Evolutionary conservation across 2,797 vertebrate species (phyloP).

Genomic region (Sebastes flavidus): DNA sequence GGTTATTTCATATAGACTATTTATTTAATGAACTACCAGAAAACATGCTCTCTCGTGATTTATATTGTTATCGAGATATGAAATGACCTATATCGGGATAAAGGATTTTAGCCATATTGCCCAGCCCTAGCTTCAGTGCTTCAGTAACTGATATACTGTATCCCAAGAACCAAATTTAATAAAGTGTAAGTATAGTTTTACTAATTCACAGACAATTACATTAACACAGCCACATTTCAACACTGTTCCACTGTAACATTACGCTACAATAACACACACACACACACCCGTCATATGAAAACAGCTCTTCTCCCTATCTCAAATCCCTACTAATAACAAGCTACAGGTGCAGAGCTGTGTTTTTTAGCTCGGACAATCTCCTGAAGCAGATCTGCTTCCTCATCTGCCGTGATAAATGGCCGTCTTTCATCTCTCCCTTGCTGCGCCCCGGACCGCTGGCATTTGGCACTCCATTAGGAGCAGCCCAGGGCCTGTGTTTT

Average conservation of each 20-base stretch:
- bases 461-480: constrained; percentile 65
- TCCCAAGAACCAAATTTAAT: neutral
- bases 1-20: too few relatives aligned
- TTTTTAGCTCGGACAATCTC: constrained; percentile 48
- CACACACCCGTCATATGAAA: constrained; percentile 15
- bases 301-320: constrained; percentile 29
- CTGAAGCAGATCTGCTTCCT: constrained; percentile 59
- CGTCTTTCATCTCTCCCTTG: constrained; percentile 67
- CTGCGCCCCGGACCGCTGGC: constrained; percentile 42
- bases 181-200: constrained; percentile 3
- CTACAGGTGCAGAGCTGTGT: constrained; percentile 66
- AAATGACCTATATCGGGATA: too few relatives aligned
- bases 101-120: too few relatives aligned
- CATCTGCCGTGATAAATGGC: constrained; percentile 65
- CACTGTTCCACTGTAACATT: constrained; percentile 23
- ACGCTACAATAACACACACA: constrained; percentile 39
- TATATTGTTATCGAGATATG: too few relatives aligned
- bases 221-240: constrained; percentile 31
- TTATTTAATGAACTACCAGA: too few relatives aligned
- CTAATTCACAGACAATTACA: constrained; percentile 10
- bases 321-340: constrained; percentile 57
- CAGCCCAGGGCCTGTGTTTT: constrained; percentile 53
- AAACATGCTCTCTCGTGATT: too few relatives aligned
- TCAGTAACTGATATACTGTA: neutral
- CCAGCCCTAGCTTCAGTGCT: neutral